Percentiles rank a stretch among this genome's conserved stretches.
Conservation (phyloP, 30 jellyfish, hydroid and myxozoan genomes). For the Sanderia malayensis region DNA sequence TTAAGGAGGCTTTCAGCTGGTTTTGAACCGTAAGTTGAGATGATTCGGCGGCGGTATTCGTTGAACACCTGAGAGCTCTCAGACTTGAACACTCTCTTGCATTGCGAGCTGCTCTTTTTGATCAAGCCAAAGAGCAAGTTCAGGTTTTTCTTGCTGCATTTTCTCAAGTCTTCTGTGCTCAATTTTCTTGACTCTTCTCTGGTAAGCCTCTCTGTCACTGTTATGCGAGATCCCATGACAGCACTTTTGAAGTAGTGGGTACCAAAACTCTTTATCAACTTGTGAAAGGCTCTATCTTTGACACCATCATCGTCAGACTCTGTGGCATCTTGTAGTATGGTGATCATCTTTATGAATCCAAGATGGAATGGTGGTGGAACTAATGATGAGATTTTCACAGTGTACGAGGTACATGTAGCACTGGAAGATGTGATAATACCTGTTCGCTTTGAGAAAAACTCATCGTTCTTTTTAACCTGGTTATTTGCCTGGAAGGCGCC, state of each 20-base stretch:
- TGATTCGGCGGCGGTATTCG: conserved; percentile 12
- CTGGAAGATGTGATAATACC: too few species aligned
- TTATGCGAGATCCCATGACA: conserved; percentile 49
- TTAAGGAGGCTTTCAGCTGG: conserved; percentile 25
- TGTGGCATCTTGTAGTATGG: background rate
- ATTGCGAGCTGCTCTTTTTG: too few species aligned
- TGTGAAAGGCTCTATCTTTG: conserved; percentile 10
- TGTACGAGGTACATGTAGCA: too few species aligned
- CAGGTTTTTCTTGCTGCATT: too few species aligned
- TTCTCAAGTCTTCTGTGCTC: conserved; percentile 26
- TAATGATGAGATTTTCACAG: background rate
- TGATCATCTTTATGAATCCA: conserved; percentile 17
- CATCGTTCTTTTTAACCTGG: too few species aligned
- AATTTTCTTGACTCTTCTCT: too few species aligned
- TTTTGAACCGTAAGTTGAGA: conserved; percentile 29
- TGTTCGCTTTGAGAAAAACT: too few species aligned
- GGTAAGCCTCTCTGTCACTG: too few species aligned
- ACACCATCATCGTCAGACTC: conserved; percentile 2
- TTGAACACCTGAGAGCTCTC: conserved; percentile 1
- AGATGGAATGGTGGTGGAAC: conserved; percentile 46
- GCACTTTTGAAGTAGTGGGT: conserved; percentile 45
- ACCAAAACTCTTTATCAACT: conserved; percentile 39
- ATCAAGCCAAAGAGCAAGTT: too few species aligned
- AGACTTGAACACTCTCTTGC: conserved; percentile 6
- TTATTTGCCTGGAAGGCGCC: too few species aligned